Evolutionary conservation across 2,113 vertebrate species (phyloP).

Genomic region (Hyperopisus bebe): DNA sequence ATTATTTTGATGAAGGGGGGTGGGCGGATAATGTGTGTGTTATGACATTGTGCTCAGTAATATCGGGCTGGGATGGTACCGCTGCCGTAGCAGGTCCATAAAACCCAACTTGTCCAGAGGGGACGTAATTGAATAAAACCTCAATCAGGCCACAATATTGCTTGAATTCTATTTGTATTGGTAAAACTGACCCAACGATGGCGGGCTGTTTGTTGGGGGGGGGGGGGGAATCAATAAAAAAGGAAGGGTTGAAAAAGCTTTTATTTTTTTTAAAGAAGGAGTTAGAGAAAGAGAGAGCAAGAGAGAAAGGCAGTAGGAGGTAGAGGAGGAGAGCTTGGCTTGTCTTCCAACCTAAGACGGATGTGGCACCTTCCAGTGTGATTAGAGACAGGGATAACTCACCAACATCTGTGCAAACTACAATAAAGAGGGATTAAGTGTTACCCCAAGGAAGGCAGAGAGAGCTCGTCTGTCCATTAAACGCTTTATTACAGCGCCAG

Average conservation of each 20-base stretch:
- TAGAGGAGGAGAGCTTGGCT: slow-evolving; percentile 51
- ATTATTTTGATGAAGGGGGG: slow-evolving; percentile 43
- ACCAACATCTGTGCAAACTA: slow-evolving; percentile 96
- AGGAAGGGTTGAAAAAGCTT: neutral
- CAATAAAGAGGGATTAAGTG: slow-evolving; percentile 99
- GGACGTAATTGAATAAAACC: slow-evolving; percentile 74
- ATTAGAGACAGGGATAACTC: slow-evolving; percentile 97
- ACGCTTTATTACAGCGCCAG: slow-evolving; percentile 99
- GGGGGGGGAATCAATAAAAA: slow-evolving; percentile 45
- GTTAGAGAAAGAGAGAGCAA: neutral
- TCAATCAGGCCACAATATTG: slow-evolving; percentile 82
- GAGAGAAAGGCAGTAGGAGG: slow-evolving; percentile 16
- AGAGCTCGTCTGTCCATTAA: slow-evolving; percentile 99
- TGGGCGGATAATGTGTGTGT: slow-evolving; percentile 43
- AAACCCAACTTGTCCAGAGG: slow-evolving; percentile 70
- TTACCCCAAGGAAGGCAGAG: slow-evolving; percentile 89
- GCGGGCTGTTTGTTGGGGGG: slow-evolving; percentile 77
- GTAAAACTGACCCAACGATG: slow-evolving; percentile 79
- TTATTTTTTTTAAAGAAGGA: slow-evolving; percentile 32
- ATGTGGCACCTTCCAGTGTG: slow-evolving; percentile 86
- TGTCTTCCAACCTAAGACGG: slow-evolving; percentile 82
- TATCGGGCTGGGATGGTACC: slow-evolving; percentile 52
- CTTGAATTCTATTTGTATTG: slow-evolving; percentile 90
- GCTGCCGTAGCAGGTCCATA: slow-evolving; percentile 59
- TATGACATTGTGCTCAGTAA: slow-evolving; percentile 34